These are phyloP conservation scores for Rhyacichthys aspro DNA, from an alignment of 2,797 vertebrate genomes.

Conservation along the genomic window DNA sequence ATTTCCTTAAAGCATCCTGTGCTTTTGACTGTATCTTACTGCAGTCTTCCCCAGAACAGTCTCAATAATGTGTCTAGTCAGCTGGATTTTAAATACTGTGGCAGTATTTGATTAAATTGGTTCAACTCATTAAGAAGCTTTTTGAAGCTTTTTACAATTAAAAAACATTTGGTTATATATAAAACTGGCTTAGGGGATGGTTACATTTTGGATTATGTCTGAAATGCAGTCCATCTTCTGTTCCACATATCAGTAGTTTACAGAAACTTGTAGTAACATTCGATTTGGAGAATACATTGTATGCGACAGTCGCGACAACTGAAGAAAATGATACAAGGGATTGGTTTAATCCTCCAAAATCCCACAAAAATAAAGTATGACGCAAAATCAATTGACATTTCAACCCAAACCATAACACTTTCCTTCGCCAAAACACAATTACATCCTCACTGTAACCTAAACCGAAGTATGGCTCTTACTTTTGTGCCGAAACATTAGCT, in stretches of 20 bases:
- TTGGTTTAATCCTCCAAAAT: conserved; percentile 9
- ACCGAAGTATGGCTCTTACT: neutral
- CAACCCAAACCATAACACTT: conserved; percentile 9
- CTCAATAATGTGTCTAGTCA: neutral
- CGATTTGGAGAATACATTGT: neutral
- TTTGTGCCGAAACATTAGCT: neutral
- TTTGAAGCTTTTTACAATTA: too few relatives aligned
- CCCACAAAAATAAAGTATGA: conserved; percentile 12
- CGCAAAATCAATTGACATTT: conserved; percentile 12
- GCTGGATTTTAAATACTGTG: neutral
- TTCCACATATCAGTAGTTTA: too few relatives aligned
- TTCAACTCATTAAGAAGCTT: too few relatives aligned
- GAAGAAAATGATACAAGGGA: conserved; percentile 3
- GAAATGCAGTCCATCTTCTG: too few relatives aligned
- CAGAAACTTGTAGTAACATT: neutral
- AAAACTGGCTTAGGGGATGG: too few relatives aligned
- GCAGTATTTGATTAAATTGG: too few relatives aligned
- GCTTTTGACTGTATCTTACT: neutral
- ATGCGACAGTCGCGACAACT: conserved; percentile 2
- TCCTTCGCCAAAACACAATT: conserved; percentile 3
- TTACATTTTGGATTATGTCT: too few relatives aligned
- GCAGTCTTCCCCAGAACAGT: too few relatives aligned
- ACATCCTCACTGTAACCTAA: conserved; percentile 8
- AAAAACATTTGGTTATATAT: too few relatives aligned
- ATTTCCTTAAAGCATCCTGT: conserved; percentile 2